Evolutionary conservation across 2,113 vertebrate species (phyloP), one percentile per base, ranked within the genome.

Genomic region (Triplophysa tibetana): DNA sequence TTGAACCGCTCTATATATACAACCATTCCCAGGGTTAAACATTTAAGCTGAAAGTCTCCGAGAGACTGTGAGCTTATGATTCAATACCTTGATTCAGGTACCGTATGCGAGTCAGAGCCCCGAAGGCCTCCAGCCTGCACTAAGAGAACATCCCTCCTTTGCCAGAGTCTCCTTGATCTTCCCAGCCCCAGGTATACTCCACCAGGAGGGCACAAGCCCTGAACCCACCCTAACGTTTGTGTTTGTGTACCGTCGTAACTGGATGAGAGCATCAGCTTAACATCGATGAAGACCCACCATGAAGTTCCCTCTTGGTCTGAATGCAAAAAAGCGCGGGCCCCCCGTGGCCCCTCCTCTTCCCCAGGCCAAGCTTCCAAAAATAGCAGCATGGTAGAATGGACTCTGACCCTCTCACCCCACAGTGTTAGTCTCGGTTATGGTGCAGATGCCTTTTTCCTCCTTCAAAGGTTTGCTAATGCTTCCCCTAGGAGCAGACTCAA

Each of bases 391-490:
- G 81, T 73, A 78, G 83, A 85, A 79, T 86, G 86, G 84, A 83
- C 86, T 70, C 80, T 73, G 77, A 85, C 80, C 88, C 75, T 75
- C 75, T 88, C 84, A 89, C 85, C 81, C 48, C 29, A 45, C 78
- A 79, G 82, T 82, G 87, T 87, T 85, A 82, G 85, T 88, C 84
- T 88, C 76, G 67, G 82, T 87, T 82, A 83, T 86, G 84, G 85
- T 88, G 83, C 79, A 83, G 78, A 84, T 82, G 81, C 70, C 76
- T 81, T 84, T 73, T 80, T 85, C 85, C 80, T 86, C 83, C 85
- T 90, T 92, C 85, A 89, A 88, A 89, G 85, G 84, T 83, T 84
- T 74, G 63, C 79, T 85, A 88, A 86, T 81, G 82, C 79, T 79
- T 86, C 84, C 82, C 86, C 77, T 60, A 82, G 85, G 85, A 82